Evolutionary conservation across 2,888 invertebrate genomes (phyloP), one percentile per base, ranked within the genome.

Genomic region (Pocota personata): DNA sequence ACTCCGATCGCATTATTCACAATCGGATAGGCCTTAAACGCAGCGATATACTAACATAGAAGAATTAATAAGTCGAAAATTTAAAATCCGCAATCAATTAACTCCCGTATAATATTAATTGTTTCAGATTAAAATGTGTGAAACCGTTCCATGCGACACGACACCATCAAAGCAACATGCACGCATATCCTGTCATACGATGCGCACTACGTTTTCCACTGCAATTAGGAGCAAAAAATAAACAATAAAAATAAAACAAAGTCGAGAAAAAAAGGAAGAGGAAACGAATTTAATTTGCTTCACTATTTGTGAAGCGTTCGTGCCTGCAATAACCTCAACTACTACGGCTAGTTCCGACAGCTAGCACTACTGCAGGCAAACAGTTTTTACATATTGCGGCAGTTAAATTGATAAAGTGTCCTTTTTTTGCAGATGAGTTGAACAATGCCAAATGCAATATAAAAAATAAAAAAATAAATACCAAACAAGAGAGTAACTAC

Each of bases 341-440:
- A 58, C 73, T 55, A 43, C 12, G 27, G 32, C 55, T 40, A 48
- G 55, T 37, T 32, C 67, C 62, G 30, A 73, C 67, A 52, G 62
- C 55, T 40, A 55, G 10, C 48, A 71, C 64, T 77, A 80, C 82
- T 86, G 86, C 86, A 82, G 79, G 66, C 80, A 80, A 82, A 77
- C 76, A 72, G 19, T 72, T 86, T 84, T 86, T 86, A 86, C 86
- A 86, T 86, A 86, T 80, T 86, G 86, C 86, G 86, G 86, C 76
- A 86, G 76, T 86, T 82, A 86, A 86, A 82, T 77, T 82, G 82
- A 86, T 86, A 82, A 86, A 86, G 86, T 82, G 86, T 86, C 86
- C 86, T 86, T 86, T 40, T n/a, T 84, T 82, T 86, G 82, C 82
- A 76, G 86, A 82, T 86, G 86, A 82, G 82, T 76, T 72, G 71